Base-by-base conservation (phyloP, 2,888 invertebrate genomes). In the Drosophila helvetica region DNA sequence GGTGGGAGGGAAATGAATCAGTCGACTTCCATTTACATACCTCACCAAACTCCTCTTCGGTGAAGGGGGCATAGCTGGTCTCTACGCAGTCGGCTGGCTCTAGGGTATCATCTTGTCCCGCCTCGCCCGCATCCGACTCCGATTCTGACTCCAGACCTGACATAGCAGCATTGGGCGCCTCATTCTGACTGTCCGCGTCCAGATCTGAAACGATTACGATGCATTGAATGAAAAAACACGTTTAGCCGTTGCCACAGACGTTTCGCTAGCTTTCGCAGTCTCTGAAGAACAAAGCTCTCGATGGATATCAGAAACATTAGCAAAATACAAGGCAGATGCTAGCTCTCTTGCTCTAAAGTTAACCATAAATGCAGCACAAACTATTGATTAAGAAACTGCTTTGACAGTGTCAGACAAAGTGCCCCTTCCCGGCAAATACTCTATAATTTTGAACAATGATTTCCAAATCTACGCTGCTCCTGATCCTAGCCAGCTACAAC, bases 181-280 rank as follows among this genome's bases (percentile, higher is more conserved):
- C 95, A 68, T 94, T 94, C 86, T 95, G 94, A 90, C 94, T 94
- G 85, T 95, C 94, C 84, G 95, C 95, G 91, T 95, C 95, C 90
- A 96, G 93, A 93, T 95, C 95, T 96, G 74, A 25, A 85, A 81
- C 15, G 57, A 64, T 67, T 30, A 12, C 42, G 66, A 25, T 18
- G 17, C 17, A 27, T 25, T 56, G 43, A 30, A 15, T 48, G 27
- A 22, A 10, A 12, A 6, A 1, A 10, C 43, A n/a, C 8, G 12
- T 5, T 8, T 22, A 1, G 8, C 3, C 6, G 5, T n/a, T 17
- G 27, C 15, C 45, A 66, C 57, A 10, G 33, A 63, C 27, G 50
- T 54, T 70, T 56, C 19, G 58, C 58, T 63, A 79, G 74, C 71
- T 43, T 15, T 30, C 2, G 46, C 38, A 60, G 55, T 38, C 55